Base-by-base conservation (phyloP, 2,113 vertebrate species). In the Drymodes brunneopygia region DNA sequence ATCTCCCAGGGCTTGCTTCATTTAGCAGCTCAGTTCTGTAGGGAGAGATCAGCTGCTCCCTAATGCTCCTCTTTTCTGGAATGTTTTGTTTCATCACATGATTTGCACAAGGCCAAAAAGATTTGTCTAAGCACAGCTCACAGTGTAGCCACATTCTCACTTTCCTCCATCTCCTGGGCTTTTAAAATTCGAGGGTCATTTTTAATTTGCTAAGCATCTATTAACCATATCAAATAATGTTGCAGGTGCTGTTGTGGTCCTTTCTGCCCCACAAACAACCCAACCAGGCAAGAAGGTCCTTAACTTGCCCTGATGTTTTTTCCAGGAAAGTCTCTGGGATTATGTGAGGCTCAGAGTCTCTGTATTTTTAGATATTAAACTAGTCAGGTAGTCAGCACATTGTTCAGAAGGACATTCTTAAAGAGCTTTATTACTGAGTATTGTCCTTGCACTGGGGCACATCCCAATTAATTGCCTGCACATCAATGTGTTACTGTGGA, bases 391-490 rank as follows among this genome's bases (percentile, higher is more conserved):
- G 90, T 50, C 45, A 88, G 60, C 44, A 86, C 53, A 35, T 57
- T 4, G 1, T 69, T 86, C 42, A 88, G 67, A 86, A 93, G 60
- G 82, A 60, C 20, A 1, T 79, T 93, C 31, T 31, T 93, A 10
- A 77, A 83, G 57, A 56, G 62, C 42, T 88, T 94, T 86, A 71
- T 80, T 94, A 81, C n/a, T 2, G 3, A 67, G 11, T 84, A 48
- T 72, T 92, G 91, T 89, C 83, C 92, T 97, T 95, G 94, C 66
- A 53, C 44, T 75, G 65, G 36, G 81, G 29, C 51, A 78, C 40
- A 51, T 86, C 83, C 69, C 80, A 72, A 21, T 89, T 92, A 94
- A 86, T 67, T 81, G 64, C 36, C 61, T 79, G 42, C 65, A 81
- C 61, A 67, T 92, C 80, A 62, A 8, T 42, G 48, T 12, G 4